phyloP scores from a whole-genome alignment of 2,888 invertebrate species.

The Drosophila crucigera region DNA sequence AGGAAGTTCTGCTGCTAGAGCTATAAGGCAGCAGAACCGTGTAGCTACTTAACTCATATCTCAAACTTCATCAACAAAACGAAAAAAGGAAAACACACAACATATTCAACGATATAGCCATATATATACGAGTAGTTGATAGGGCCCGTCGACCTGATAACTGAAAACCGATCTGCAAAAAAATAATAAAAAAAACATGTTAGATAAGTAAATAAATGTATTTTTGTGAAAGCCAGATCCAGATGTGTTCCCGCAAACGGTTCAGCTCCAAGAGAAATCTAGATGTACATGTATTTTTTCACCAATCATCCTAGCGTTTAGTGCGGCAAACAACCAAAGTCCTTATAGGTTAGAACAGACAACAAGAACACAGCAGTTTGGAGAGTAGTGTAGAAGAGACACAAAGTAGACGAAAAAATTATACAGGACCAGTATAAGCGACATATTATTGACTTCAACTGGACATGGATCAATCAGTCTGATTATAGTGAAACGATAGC shows the following conservation, averaged over 20 bases:
- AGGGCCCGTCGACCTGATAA: conserved; percentile 47
- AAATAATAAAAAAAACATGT: conserved; percentile 10
- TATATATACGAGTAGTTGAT: conserved; percentile 46
- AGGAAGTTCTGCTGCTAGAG: conserved; percentile 86
- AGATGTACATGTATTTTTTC: conserved; percentile 74
- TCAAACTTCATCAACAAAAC: conserved; percentile 52
- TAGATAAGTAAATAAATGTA: conserved; percentile 24
- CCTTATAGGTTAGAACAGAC: conserved; percentile 75
- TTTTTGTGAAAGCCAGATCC: conserved; percentile 47
- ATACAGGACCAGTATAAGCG: conserved; percentile 30
- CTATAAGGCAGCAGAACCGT: conserved; percentile 82
- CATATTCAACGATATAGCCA: conserved; percentile 78
- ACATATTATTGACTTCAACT: conserved; percentile 60
- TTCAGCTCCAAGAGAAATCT: conserved; percentile 40
- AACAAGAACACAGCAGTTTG: conserved; percentile 18
- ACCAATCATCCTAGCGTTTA: conserved; percentile 78
- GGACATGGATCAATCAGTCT: conserved; percentile 53
- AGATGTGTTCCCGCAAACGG: conserved; percentile 8
- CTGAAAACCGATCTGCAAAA: conserved; percentile 25
- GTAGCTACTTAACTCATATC: conserved; percentile 58
- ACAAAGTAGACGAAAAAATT: neutral
- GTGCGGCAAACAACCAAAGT: conserved; percentile 81
- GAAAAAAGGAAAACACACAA: conserved; percentile 3
- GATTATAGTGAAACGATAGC: conserved; percentile 60
- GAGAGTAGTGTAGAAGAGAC: conserved; percentile 9